A percentile compares a stretch with the other conserved stretches of the same genome.
Evolutionary conservation across 1,140 invertebrate genomes (phyloP).

Genomic region (Drosophila littoralis): DNA sequence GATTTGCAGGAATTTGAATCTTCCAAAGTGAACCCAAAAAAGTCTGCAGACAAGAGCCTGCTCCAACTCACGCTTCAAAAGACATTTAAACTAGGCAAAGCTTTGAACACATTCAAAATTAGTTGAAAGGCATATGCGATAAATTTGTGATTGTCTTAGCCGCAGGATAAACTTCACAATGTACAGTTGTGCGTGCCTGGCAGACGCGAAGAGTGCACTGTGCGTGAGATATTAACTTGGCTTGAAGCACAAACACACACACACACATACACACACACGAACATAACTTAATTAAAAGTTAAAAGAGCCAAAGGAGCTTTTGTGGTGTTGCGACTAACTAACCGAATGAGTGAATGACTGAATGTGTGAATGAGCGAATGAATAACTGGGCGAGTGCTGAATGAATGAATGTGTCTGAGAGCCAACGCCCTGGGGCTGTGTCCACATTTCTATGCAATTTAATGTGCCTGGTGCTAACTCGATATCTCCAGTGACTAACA

Average conservation of each 20-base stretch:
- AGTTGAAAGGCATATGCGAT: no score
- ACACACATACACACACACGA: not conserved
- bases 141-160: conserved; percentile 30
- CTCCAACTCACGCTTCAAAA: no score
- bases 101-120: not conserved
- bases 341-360: not conserved
- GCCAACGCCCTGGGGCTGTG: conserved; percentile 42
- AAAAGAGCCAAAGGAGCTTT: conserved; percentile 8
- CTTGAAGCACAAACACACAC: not conserved
- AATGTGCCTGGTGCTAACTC: conserved; percentile 43
- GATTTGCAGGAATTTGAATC: no score
- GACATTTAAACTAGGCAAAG: no score
- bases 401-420: conserved; percentile 1
- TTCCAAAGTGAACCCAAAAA: no score
- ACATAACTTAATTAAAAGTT: conserved; percentile 62
- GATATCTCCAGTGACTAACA: conserved; percentile 51
- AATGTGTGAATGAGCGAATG: not conserved
- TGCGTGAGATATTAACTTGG: conserved; percentile 26
- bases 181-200: not conserved
- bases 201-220: not conserved
- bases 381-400: not conserved
- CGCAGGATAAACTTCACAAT: conserved; percentile 20
- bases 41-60: no score
- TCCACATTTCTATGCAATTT: conserved; percentile 50
- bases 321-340: not conserved